Evolutionary conservation across 1,140 invertebrate species (phyloP).

Genomic region (Hypsibius dujardini): DNA sequence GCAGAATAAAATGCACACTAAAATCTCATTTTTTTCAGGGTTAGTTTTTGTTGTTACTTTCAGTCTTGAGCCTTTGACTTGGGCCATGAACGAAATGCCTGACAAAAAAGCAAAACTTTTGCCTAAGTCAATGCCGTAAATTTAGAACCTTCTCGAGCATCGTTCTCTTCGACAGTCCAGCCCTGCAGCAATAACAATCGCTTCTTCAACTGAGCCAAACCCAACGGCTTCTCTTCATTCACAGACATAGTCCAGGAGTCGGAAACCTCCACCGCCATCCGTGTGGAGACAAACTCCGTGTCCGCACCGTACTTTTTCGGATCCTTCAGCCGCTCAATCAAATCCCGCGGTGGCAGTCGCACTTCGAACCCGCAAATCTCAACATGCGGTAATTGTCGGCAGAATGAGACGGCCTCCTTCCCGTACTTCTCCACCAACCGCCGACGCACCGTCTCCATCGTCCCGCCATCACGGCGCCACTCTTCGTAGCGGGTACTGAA

Average conservation of each 20-base stretch:
- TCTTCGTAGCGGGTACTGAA: background rate
- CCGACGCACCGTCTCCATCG: background rate
- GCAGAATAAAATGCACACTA: background rate
- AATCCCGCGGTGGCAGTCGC: background rate
- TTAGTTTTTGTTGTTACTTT: background rate
- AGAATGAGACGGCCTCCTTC: background rate
- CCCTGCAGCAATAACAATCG: background rate
- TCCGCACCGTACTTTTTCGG: background rate
- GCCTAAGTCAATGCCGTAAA: background rate
- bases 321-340: background rate
- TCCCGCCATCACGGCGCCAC: background rate
- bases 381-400: background rate
- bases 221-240: background rate
- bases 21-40: background rate
- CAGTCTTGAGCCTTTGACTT: background rate
- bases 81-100: background rate
- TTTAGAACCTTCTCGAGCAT: background rate
- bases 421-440: background rate
- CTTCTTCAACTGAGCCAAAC: background rate
- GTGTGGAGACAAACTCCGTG: background rate
- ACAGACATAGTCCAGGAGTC: background rate
- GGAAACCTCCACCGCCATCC: background rate
- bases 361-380: conserved; percentile 4
- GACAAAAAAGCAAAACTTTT: background rate
- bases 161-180: background rate